Conservation (phyloP, 1,140 invertebrate species). For the Tetragnatha versicolor region DNA sequence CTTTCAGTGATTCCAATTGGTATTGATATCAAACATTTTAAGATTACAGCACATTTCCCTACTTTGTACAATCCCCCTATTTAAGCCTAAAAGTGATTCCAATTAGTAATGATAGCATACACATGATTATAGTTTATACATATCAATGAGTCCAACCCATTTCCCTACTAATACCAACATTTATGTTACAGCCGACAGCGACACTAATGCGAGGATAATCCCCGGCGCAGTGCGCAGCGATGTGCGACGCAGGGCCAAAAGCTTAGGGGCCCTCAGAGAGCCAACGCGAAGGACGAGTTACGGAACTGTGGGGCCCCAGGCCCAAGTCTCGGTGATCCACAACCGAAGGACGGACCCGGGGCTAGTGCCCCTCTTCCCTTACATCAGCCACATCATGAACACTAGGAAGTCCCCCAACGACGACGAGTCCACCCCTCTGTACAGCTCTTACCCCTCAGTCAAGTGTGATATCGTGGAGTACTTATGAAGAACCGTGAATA, state of each 20-base stretch:
- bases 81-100: too few relatives aligned
- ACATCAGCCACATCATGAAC: constrained; percentile 55
- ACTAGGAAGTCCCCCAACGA: constrained; percentile 49
- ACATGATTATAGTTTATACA: too few relatives aligned
- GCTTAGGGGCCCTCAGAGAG: constrained; percentile 52
- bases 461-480: constrained; percentile 96
- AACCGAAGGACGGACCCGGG: constrained; percentile 50
- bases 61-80: too few relatives aligned
- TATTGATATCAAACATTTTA: too few relatives aligned
- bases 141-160: too few relatives aligned
- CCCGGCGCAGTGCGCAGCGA: background rate
- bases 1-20: too few relatives aligned
- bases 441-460: constrained; percentile 89
- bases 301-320: constrained; percentile 5
- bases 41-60: too few relatives aligned
- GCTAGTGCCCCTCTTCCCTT: constrained; percentile 49
- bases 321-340: constrained; percentile 52
- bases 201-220: constrained; percentile 10
- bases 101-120: too few relatives aligned
- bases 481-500: constrained; percentile 76
- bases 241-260: constrained; percentile 50
- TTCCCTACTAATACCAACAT: too few relatives aligned
- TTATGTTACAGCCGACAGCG: constrained; percentile 29
- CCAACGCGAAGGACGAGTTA: constrained; percentile 18
- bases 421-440: constrained; percentile 69